Conservation (phyloP, 2,888 invertebrate species). For the Conus canariensis region DNA sequence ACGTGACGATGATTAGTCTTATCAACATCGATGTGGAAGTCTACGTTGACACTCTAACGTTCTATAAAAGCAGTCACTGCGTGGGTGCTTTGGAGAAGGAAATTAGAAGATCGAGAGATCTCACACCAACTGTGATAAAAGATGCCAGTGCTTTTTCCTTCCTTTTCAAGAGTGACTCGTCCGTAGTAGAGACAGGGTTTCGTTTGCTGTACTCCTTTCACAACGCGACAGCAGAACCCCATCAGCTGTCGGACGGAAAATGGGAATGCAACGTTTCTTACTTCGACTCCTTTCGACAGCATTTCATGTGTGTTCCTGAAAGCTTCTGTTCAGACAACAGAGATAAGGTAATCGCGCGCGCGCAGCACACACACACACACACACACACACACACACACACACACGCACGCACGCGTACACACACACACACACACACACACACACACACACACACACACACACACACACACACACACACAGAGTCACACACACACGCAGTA, state of each 20-base stretch:
- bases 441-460: too few species aligned
- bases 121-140: neutral
- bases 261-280: conserved; percentile 3
- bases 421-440: too few species aligned
- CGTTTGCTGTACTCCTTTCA: conserved; percentile 8
- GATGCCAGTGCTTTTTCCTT: neutral
- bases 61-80: too few species aligned
- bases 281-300: neutral
- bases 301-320: neutral
- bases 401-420: too few species aligned
- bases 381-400: too few species aligned
- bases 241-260: neutral
- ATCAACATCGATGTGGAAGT: neutral
- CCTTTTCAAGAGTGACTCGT: neutral
- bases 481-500: too few species aligned
- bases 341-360: neutral
- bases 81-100: too few species aligned
- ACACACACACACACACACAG: too few species aligned
- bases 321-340: neutral
- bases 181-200: neutral
- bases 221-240: neutral
- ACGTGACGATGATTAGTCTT: neutral
- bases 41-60: too few species aligned
- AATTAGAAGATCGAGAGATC: neutral
- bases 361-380: too few species aligned